phyloP scores from a whole-genome alignment of 2,888 invertebrate species.

The Acleris holmiana region DNA sequence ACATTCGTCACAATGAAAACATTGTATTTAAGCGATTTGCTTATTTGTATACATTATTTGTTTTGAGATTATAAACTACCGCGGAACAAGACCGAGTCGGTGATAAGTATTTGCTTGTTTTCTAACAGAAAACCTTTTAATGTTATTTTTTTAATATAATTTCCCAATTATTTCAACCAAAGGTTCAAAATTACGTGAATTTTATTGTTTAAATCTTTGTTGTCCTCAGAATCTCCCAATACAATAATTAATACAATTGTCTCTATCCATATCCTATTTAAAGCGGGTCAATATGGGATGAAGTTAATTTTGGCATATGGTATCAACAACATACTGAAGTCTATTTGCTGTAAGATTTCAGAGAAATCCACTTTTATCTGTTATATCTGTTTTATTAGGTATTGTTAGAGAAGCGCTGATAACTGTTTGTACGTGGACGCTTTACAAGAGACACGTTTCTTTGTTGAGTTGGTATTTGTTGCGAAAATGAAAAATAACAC shows the following conservation, averaged over 20 bases:
- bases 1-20: not conserved
- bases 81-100: slow-evolving; percentile 14
- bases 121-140: not conserved
- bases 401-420: slow-evolving; percentile 53
- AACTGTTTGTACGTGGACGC: slow-evolving; percentile 50
- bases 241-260: too few species aligned
- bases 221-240: too few species aligned
- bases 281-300: not conserved
- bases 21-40: slow-evolving; percentile 8
- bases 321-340: slow-evolving; percentile 28
- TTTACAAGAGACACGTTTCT: slow-evolving; percentile 47
- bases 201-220: too few species aligned
- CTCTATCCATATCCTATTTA: too few species aligned
- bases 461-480: slow-evolving; percentile 27
- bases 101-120: slow-evolving; percentile 19
- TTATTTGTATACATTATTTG: slow-evolving; percentile 23
- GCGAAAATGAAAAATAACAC: slow-evolving; percentile 61
- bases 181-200: too few species aligned
- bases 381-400: slow-evolving; percentile 62
- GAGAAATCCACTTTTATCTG: slow-evolving; percentile 75
- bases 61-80: slow-evolving; percentile 12
- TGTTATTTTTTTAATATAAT: not conserved
- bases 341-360: slow-evolving; percentile 72
- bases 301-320: slow-evolving; percentile 21
- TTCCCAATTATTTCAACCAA: not conserved